Evolutionary conservation across 2,797 vertebrate species (phyloP).

Genomic region (Danio jaintianensis): DNA sequence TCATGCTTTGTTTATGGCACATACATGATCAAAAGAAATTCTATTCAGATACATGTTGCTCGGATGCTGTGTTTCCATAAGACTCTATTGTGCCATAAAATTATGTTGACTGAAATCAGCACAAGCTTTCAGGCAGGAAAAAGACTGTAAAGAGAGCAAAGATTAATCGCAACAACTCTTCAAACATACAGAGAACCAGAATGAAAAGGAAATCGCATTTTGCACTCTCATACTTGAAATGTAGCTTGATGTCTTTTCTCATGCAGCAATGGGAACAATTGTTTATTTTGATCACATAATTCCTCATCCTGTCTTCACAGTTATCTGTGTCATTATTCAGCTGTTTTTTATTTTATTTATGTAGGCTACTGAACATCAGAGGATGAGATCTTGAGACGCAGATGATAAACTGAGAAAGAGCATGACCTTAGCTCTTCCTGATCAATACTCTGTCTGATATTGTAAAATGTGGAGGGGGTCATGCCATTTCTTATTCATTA

Average conservation of each 20-base stretch:
- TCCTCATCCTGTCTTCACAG: neutral
- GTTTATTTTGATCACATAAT: neutral
- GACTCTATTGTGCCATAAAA: slow-evolving; percentile 17
- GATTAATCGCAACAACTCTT: slow-evolving; percentile 7
- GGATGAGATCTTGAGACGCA: neutral
- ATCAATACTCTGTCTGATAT: slow-evolving; percentile 54
- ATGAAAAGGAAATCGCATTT: slow-evolving; percentile 11
- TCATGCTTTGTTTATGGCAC: slow-evolving; percentile 19
- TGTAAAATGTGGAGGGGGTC: neutral
- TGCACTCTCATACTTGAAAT: slow-evolving; percentile 4
- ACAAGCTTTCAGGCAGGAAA: slow-evolving; percentile 13
- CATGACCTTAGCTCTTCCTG: slow-evolving; percentile 31
- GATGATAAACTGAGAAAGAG: neutral
- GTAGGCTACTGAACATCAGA: neutral
- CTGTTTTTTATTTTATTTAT: neutral
- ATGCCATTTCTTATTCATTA: slow-evolving; percentile 55
- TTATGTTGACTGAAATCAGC: slow-evolving; percentile 3
- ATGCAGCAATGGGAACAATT: neutral
- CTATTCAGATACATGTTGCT: slow-evolving; percentile 17
- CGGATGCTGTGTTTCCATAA: neutral
- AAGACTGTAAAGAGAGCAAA: neutral
- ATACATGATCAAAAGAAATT: slow-evolving; percentile 28
- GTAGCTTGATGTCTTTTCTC: neutral
- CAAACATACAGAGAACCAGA: neutral
- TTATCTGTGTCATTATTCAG: neutral